These are phyloP conservation scores for Pseudochirops cupreus DNA, from an alignment of 2,797 vertebrate species.

Conservation along the genomic window DNA sequence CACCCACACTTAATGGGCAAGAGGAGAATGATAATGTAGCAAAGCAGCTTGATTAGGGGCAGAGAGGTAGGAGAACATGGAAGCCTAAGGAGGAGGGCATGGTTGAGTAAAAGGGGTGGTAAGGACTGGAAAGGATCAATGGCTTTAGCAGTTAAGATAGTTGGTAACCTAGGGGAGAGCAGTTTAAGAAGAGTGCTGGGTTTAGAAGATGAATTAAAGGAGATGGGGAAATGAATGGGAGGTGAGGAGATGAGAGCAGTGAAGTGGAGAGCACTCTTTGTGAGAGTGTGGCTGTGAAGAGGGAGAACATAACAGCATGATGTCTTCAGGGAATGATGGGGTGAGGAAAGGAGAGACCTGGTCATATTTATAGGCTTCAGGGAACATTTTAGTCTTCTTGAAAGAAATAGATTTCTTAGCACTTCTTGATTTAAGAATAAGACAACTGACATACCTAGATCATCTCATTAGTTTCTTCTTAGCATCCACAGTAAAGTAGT, in stretches of 20 bases:
- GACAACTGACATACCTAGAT: background rate
- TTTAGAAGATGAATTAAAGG: background rate
- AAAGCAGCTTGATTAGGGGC: background rate
- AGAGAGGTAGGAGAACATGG: background rate
- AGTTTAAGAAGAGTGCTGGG: background rate
- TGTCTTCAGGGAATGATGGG: background rate
- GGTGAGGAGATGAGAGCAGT: background rate
- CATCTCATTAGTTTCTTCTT: background rate
- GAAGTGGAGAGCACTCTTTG: background rate
- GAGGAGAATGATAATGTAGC: background rate
- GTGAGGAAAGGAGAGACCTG: background rate
- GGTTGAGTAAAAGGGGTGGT: background rate
- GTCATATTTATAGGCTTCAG: background rate
- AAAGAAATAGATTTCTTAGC: constrained; percentile 22
- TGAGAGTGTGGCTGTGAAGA: background rate
- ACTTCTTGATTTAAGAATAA: background rate
- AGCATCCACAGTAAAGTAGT: background rate
- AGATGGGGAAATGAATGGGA: background rate
- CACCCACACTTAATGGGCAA: background rate
- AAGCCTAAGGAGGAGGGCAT: background rate
- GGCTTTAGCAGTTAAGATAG: background rate
- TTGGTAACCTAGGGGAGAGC: background rate
- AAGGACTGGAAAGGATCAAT: background rate
- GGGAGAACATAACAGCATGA: background rate
- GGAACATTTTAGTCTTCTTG: background rate